Percentiles rank a stretch among this genome's conserved stretches.
phyloP scores from a whole-genome alignment of 2,113 vertebrate genomes.

The Sander lucioperca region DNA sequence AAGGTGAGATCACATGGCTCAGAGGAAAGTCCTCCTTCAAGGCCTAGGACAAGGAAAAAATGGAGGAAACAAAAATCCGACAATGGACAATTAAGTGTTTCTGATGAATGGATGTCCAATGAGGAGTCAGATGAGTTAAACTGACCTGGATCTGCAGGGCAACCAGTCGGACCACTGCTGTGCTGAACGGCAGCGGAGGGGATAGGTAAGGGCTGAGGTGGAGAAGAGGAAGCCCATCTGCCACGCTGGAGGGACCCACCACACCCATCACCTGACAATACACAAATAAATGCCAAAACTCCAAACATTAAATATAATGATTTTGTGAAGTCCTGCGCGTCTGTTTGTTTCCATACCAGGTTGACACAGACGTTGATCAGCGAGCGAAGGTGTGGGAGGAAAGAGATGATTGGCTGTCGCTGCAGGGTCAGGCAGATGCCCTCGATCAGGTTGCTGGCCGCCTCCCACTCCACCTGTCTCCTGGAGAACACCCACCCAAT shows the following conservation, averaged over 20 bases:
- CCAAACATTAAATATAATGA: no score
- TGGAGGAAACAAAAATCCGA: neutral
- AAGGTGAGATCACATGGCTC: slow-evolving; percentile 99
- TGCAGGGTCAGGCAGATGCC: slow-evolving; percentile 99
- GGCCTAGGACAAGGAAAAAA: slow-evolving; percentile 83
- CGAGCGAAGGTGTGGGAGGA: slow-evolving; percentile 98
- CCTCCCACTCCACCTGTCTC: slow-evolving; percentile 99
- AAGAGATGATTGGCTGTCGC: slow-evolving; percentile 99
- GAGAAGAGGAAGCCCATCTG: slow-evolving; percentile 97
- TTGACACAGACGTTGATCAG: slow-evolving; percentile 99
- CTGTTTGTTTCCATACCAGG: slow-evolving; percentile 87
- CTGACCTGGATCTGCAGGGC: slow-evolving; percentile 97
- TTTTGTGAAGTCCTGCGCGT: rapidly evolving
- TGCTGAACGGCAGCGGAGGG: slow-evolving; percentile 99
- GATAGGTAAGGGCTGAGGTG: slow-evolving; percentile 99
- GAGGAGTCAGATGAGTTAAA: neutral
- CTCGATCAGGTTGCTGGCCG: slow-evolving; percentile 99
- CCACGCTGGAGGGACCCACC: slow-evolving; percentile 98
- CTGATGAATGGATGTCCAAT: neutral
- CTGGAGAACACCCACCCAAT: slow-evolving; percentile 82
- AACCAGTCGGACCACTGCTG: slow-evolving; percentile 97
- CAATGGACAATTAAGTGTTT: neutral
- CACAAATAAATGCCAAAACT: neutral
- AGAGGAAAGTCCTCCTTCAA: slow-evolving; percentile 99
- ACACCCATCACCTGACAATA: slow-evolving; percentile 96